These are phyloP conservation scores for Plotosus lineatus DNA, from an alignment of 2,113 vertebrate species.

Conservation along the genomic window DNA sequence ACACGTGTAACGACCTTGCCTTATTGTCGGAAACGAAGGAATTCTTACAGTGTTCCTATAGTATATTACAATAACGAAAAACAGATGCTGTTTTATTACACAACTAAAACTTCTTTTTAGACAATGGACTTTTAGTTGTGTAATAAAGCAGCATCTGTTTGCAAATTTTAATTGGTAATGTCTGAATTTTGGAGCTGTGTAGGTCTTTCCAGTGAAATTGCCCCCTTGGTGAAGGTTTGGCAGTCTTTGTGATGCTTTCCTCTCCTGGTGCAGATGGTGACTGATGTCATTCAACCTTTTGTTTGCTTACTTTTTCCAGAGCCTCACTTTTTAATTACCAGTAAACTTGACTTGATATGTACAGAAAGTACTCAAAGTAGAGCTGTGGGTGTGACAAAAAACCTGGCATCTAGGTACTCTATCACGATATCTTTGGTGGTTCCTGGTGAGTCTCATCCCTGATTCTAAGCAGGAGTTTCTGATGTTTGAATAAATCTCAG, in stretches of 20 bases:
- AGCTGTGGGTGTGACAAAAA: too few species aligned
- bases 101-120: background rate
- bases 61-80: background rate
- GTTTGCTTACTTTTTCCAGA: background rate
- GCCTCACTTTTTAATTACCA: background rate
- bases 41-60: background rate
- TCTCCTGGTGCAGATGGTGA: constrained; percentile 64
- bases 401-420: too few species aligned
- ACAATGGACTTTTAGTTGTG: too few species aligned
- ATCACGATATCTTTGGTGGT: too few species aligned
- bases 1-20: constrained; percentile 1
- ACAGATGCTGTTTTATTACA: background rate
- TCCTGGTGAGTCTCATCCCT: too few species aligned
- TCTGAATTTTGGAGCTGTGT: background rate
- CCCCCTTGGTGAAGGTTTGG: constrained; percentile 50
- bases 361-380: too few species aligned
- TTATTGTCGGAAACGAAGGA: background rate
- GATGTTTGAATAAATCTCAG: background rate
- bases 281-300: constrained; percentile 57
- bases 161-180: too few species aligned
- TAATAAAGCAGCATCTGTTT: too few species aligned
- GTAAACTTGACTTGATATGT: background rate
- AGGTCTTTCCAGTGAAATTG: constrained; percentile 35
- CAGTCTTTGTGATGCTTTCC: constrained; percentile 35
- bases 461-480: background rate